These are phyloP conservation scores for Tauraco erythrolophus DNA, from an alignment of 2,113 vertebrate species.

Conservation along the genomic window DNA sequence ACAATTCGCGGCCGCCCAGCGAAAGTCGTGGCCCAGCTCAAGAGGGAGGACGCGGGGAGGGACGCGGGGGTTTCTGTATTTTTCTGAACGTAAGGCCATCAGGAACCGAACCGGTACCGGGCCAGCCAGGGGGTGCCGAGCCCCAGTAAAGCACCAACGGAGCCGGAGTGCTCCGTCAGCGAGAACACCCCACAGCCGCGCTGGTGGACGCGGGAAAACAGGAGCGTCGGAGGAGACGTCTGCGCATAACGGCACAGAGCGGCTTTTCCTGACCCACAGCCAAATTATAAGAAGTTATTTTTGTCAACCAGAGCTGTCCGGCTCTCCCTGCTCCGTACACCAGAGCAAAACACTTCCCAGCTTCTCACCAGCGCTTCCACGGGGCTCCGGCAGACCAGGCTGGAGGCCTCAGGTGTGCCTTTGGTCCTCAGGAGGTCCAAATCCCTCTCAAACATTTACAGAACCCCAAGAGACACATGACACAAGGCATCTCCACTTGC, in stretches of 20 bases:
- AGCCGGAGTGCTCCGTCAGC: neutral
- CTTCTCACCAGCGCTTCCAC: neutral
- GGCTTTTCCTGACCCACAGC: neutral
- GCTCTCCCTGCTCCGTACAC: fast-evolving
- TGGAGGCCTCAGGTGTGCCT: too few species aligned
- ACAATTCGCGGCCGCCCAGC: neutral
- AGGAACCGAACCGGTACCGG: neutral
- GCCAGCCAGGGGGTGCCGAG: neutral
- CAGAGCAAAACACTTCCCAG: neutral
- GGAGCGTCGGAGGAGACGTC: neutral
- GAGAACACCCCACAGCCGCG: neutral
- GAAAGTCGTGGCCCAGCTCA: neutral
- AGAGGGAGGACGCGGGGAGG: neutral
- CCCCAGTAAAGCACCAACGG: fast-evolving
- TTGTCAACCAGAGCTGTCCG: neutral
- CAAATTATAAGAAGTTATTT: neutral
- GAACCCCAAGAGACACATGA: neutral
- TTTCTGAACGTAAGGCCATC: neutral
- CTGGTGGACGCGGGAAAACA: fast-evolving
- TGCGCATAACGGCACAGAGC: fast-evolving
- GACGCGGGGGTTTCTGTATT: neutral
- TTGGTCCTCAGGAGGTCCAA: neutral
- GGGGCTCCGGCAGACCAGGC: neutral
- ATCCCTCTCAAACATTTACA: neutral
- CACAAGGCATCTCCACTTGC: neutral